Evolutionary conservation across 2,888 invertebrate genomes (phyloP).

Genomic region (Disparrhopalites patrizii): DNA sequence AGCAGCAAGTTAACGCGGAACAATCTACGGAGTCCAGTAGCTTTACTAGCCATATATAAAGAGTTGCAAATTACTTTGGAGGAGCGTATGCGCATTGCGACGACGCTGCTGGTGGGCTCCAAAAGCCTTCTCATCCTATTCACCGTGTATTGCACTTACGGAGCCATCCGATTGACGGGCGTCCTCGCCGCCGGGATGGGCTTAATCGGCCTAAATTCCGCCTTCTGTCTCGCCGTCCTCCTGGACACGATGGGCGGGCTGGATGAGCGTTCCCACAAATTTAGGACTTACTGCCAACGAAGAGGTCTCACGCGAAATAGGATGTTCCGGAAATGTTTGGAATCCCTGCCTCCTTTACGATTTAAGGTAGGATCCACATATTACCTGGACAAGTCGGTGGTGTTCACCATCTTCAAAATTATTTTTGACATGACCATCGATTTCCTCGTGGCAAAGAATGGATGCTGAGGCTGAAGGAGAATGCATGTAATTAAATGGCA

Average conservation of each 20-base stretch:
- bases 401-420: no score
- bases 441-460: no score
- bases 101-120: background rate
- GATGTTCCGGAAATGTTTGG: no score
- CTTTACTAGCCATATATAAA: background rate
- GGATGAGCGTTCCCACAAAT: background rate
- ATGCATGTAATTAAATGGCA: no score
- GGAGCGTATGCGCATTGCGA: background rate
- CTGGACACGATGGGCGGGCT: background rate
- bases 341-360: background rate
- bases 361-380: background rate
- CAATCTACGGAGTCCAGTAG: no score
- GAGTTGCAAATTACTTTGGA: background rate
- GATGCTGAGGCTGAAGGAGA: no score
- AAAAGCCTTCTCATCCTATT: background rate
- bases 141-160: background rate
- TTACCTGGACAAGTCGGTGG: background rate
- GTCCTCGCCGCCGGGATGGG: background rate
- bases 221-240: background rate
- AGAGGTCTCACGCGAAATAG: no score
- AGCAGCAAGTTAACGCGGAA: no score
- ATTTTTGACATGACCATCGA: background rate
- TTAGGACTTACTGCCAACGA: background rate
- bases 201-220: background rate
- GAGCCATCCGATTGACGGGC: background rate